Percentiles rank a stretch among this genome's conserved stretches.
These are phyloP conservation scores for Leuctra nigra DNA, from an alignment of 2,888 invertebrate species.

Conservation along the genomic window DNA sequence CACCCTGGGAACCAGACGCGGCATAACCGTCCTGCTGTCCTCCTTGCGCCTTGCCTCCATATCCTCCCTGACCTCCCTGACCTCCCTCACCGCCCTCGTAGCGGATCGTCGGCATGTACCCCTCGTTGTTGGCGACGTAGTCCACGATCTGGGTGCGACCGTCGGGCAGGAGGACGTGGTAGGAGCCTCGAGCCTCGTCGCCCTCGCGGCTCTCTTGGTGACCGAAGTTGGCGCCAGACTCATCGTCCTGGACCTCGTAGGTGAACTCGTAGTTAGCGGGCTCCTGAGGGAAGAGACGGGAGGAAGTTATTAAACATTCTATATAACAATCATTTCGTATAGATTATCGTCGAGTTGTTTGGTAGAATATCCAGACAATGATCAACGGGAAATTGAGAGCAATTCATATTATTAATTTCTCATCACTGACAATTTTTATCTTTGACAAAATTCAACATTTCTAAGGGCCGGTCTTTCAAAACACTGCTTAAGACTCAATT, in stretches of 20 bases:
- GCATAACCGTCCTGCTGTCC: background rate
- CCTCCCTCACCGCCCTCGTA: conserved; percentile 43
- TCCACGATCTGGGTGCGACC: conserved; percentile 52
- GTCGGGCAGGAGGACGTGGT: conserved; percentile 40
- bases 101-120: conserved; percentile 59
- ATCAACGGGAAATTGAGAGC: no score
- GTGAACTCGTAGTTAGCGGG: conserved; percentile 39
- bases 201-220: conserved; percentile 41
- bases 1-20: conserved; percentile 16
- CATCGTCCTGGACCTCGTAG: conserved; percentile 39
- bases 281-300: no score
- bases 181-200: conserved; percentile 39
- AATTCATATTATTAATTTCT: no score
- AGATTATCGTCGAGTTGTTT: no score
- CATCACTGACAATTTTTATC: no score
- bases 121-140: conserved; percentile 61
- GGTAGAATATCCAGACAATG: no score
- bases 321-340: no score
- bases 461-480: no score
- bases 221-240: conserved; percentile 39
- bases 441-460: no score
- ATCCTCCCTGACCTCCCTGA: background rate
- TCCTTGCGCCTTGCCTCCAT: conserved; percentile 8
- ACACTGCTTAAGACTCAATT: no score
- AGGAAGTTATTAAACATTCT: no score